Base-by-base conservation (phyloP, 2,113 vertebrate genomes). In the Mus pahari region DNA sequence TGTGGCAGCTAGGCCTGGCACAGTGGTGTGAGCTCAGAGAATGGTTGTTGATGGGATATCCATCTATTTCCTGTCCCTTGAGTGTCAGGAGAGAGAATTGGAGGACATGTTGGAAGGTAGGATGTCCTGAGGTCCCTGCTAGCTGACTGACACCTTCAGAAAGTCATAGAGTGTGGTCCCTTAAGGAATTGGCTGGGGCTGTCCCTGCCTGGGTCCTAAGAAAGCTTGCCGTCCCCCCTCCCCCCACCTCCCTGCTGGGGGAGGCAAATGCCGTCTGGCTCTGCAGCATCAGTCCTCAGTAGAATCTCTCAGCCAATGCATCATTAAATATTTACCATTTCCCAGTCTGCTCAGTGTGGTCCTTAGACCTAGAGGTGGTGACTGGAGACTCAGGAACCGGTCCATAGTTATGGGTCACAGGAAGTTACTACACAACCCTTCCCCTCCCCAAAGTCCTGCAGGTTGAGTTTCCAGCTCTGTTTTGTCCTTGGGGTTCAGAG, bases 321-420 rank as follows among this genome's bases (percentile, higher is more conserved):
- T 95, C 90, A 90, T 95, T 93, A 95, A 96, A 97, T 96, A 96
- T 96, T 95, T 81, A 94, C 78, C 17, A 11, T 94, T 94, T 86
- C 95, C 89, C 75, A 84, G 92, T 86, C 81, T 9, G 86, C 94
- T 92, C 42, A 55, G 81, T 95, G 60, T 62, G 28, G 64, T 82
- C 60, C 96, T 73, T 94, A 83, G 86, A 39, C 14, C 82, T 45
- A 39, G 50, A 87, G 31, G 81, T 91, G 91, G 33, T 55, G 77
- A 42, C 89, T 28, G 83, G 53, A 62, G 33, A 26, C 36, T 87
- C 58, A 45, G n/a, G 77, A 26, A 82, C 33, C 11, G 24, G 62
- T 92, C 33, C 68, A 28, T 45, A 62, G 48, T 90, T 91, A 95
- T 17, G 20, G 90, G 77, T 86, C 94, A 70, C 66, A 81, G 75